These are phyloP conservation scores for Cerastis rubricosa DNA, from an alignment of 2,888 invertebrate species.

Conservation along the genomic window DNA sequence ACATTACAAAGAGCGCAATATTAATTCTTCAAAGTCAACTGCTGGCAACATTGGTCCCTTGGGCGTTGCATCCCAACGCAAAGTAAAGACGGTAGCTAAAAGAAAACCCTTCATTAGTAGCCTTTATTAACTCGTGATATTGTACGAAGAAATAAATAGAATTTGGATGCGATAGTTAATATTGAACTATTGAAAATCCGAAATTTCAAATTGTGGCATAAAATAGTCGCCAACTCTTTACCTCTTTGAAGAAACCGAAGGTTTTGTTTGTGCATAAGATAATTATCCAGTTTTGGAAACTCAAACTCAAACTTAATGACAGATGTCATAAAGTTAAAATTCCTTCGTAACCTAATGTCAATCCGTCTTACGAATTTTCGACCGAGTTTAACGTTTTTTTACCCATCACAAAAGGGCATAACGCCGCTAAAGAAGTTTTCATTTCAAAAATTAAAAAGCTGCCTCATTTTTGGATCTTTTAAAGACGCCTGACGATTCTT, in stretches of 20 bases:
- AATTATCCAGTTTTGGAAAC: too few species aligned
- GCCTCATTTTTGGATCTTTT: too few species aligned
- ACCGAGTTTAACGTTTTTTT: too few species aligned
- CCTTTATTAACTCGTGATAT: conserved; percentile 78
- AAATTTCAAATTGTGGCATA: neutral
- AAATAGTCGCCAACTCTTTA: neutral
- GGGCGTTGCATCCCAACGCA: conserved; percentile 62
- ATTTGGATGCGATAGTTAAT: conserved; percentile 55
- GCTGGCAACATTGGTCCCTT: conserved; percentile 60
- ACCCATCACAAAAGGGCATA: too few species aligned
- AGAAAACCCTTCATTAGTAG: conserved; percentile 78
- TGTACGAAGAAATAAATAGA: conserved; percentile 35
- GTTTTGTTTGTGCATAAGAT: too few species aligned
- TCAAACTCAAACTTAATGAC: too few species aligned
- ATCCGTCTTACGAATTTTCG: too few species aligned
- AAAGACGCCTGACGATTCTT: neutral
- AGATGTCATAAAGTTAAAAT: too few species aligned
- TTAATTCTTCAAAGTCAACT: conserved; percentile 58
- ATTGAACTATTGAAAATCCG: neutral
- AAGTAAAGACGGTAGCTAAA: conserved; percentile 65
- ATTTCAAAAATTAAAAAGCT: too few species aligned
- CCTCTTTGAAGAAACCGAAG: too few species aligned
- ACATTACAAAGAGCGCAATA: conserved; percentile 50
- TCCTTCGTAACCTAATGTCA: too few species aligned
- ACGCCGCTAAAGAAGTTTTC: too few species aligned